Evolutionary conservation across 2,888 invertebrate genomes (phyloP), one percentile per base, ranked within the genome.

Genomic region (Andrena bucephala): DNA sequence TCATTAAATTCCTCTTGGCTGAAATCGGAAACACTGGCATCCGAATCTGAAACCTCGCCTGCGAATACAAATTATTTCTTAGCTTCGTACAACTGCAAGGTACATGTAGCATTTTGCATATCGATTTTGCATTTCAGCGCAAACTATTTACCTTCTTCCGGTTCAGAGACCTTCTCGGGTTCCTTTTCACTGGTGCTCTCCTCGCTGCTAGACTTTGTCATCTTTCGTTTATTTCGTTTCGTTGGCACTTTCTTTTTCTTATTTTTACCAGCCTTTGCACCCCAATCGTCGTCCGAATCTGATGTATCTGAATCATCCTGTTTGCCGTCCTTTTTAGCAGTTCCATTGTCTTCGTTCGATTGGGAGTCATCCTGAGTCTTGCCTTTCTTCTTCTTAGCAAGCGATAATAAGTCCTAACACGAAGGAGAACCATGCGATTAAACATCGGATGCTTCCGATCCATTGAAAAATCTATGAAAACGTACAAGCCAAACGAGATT

Each of bases 1-100:
- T 99, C 99, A 93, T 98, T 97, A 92, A 99, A 99, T 94, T 99
- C 98, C 87, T 97, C 97, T 85, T 98, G 97, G 73, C 96, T 96
- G 0, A 96, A 95, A 86, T 96, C 96, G 62, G 96, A 95, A 5
- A 95, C 96, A 87, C 95, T 96, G 0, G 95, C 95, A 68, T 94
- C 94, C 0, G 95, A 95, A 75, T 95, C 95, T 0, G 97, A 97
- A 0, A 98, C 98, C 94, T 98, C 98, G 36, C 97, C 97, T 96
- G 89, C 0, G 82, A 85, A 16, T 29, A 71, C 27, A 57, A 77
- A 36, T 68, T 10, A 29, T 50, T 16, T 36, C 7, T 63, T 73
- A 33, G 27, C 24, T 57, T 60, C 27, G 16, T 42, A 3, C 0
- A 20, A 69, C 60, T 48, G 36, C 31, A 16, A 36, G 36, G 59